Evolutionary conservation across 2,797 vertebrate species (phyloP), one percentile per base, ranked within the genome.

Genomic region (Danio jaintianensis): DNA sequence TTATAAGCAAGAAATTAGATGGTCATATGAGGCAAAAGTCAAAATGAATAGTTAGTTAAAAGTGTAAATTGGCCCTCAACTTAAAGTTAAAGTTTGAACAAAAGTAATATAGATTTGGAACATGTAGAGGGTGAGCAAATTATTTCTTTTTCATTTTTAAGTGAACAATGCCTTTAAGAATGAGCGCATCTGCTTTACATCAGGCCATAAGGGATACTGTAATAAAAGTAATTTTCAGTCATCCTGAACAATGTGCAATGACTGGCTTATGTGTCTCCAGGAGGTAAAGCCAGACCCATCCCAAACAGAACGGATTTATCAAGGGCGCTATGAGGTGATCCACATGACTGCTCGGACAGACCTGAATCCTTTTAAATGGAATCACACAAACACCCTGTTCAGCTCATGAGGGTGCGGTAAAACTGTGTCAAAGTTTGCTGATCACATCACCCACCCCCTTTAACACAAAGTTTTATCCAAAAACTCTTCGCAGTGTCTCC

Each of bases 271-370:
- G 20, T 56, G 50, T 53, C 86, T 75, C 50, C 47, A 84, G 79
- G 53, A 89, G 84, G 80, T 40, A 16, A 64, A n/a, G 38, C 4
- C 58, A 80, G 10, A 73, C 11, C 47, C 15, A 22, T 48, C 22
- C 42, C n/a, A 58, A 58, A 12, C 10, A 59, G 50, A 66, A 77
- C 13, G 38, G 20, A 67, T 66, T 36, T 18, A 15, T 13, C 20
- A 36, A 70, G 5, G 29, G 56, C 48, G 18, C 47, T 36, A 18
- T 63, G 67, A 50, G 58, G 47, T 71, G 67, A 48, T 42, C 7
- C 11, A 69, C 43, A 66, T 84, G 82, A 89, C 82, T 88, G 80
- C 79, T 84, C 66, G 20, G 62, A 75, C 42, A 78, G n/a, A 20
- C n/a, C 11, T 55, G 8, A 38, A 58, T 40, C n/a, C 3, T 58